Base-by-base conservation (phyloP, 2,113 vertebrate genomes). In the Verasper variegatus region DNA sequence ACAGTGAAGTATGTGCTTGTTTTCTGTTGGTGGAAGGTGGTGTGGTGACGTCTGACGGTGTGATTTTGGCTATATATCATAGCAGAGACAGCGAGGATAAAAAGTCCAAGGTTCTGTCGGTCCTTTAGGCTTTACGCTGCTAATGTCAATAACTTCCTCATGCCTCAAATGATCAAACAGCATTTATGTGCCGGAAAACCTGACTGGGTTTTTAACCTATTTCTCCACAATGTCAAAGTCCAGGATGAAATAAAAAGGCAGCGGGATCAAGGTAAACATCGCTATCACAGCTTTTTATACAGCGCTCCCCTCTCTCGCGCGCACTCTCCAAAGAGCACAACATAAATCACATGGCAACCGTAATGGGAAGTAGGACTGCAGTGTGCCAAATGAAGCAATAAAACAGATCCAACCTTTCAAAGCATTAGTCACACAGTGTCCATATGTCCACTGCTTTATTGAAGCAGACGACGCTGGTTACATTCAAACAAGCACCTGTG, bases 331-430 rank as follows among this genome's bases (percentile, higher is more conserved):
- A 89, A 84, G 78, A 90, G 82, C 59, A 62, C 55, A 60, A 71
- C 88, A 89, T 91, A 90, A 92, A 91, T 92, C 85, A 86, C 86
- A 86, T 71, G 68, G 74, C 79, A 86, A 85, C 80, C 59, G 20
- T 83, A 87, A 80, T 83, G 76, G 80, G 84, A 83, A 80, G 72
- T 69, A 58, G 77, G 84, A 78, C 79, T 57, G 83, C 80, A 76
- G 70, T 78, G 83, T 69, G 85, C 84, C 68, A 83, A 86, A 92
- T 86, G 85, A 89, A 87, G 82, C 87, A 88, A 86, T 92, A 90
- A 93, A 92, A 88, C 74, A 86, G 80, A 88, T 84, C 85, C 84
- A 64, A 45, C 85, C 82, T 89, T 84, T 86, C 85, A 85, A 88
- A 88, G 83, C 81, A 85, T 87, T 86, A 80, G 83, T 87, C 87